phyloP scores from a whole-genome alignment of 2,888 invertebrate species.

The Sesia bembeciformis region DNA sequence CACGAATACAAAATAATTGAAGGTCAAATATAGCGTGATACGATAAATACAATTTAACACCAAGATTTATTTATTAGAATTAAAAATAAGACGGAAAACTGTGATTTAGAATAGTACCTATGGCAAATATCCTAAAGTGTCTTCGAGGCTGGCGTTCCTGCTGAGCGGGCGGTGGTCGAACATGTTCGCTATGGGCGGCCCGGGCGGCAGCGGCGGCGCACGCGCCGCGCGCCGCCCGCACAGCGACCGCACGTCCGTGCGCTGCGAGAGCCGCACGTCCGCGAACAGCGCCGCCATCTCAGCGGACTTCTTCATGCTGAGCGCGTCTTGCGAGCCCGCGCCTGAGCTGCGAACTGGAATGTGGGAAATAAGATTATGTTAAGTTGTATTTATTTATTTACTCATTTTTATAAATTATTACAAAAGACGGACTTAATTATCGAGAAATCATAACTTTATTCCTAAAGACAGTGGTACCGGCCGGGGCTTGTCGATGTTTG shows the following conservation, averaged over 20 bases:
- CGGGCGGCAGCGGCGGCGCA: constrained; percentile 19
- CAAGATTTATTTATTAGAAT: neutral
- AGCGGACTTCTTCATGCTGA: constrained; percentile 90
- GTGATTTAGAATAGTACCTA: constrained; percentile 17
- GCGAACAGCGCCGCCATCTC: constrained; percentile 92
- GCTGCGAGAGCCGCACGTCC: constrained; percentile 81
- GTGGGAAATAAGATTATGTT: neutral
- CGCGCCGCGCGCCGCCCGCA: constrained; percentile 33
- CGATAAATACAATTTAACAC: neutral
- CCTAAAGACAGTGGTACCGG: no score
- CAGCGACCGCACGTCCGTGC: constrained; percentile 76
- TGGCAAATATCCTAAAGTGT: constrained; percentile 78
- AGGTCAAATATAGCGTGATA: no score
- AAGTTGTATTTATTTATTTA: no score
- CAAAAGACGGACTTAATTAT: no score
- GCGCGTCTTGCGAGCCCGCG: constrained; percentile 78
- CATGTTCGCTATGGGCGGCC: constrained; percentile 37
- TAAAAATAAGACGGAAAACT: neutral
- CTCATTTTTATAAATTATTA: no score
- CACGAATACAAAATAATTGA: no score
- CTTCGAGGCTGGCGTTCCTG: constrained; percentile 74
- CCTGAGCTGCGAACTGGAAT: constrained; percentile 60
- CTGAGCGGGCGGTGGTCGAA: constrained; percentile 53
- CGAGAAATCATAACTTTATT: no score
- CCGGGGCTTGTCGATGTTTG: no score